Base-by-base conservation (phyloP, 2,888 invertebrate genomes). In the Cephus spinipes region DNA sequence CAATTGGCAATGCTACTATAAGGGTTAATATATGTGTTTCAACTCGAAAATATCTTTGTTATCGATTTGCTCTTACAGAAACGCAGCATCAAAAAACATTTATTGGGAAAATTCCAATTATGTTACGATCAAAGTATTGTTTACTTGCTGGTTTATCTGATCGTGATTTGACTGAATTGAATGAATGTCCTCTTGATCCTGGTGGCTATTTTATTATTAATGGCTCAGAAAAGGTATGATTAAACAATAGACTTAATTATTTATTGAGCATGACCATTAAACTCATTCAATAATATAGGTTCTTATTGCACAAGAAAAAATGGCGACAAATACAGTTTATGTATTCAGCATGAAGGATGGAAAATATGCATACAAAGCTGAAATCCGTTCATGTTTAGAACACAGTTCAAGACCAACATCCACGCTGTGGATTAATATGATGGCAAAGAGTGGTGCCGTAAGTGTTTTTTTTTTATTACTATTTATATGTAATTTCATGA, bases 181-280 rank as follows among this genome's bases (percentile, higher is more conserved):
- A 99, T 91, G 99, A 99, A 92, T 99, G 99, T 87, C 99, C 99
- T 0, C 93, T 99, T 74, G 99, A 99, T 94, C 99, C 99, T 73
- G 99, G 99, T 84, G 99, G 99, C 80, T 99, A 99, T 92, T 99
- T 99, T 89, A 98, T 99, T 85, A 99, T 99, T 82, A 99, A 99
- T 91, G 99, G 99, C 1, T 99, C 99, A 11, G 99, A 99, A 92
- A 99, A 99, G 92, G 97, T 94, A 79, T 11, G 68, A 31, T 31
- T 71, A 23, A 71, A 31, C 4, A 71, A 71, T 15, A 55, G 23
- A 55, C 55, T 55, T 23, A 23, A 55, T 23, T 55, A 55, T 23
- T 9, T 9, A 55, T 9, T 55, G 23, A 55, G 55, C 23, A 23
- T 55, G 2, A 2, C 55, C 12, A 32, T 6, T 33, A 30, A 30